Evolutionary conservation across 2,113 vertebrate genomes (phyloP), one percentile per base, ranked within the genome.

Genomic region (Ivindomyrus marchei): DNA sequence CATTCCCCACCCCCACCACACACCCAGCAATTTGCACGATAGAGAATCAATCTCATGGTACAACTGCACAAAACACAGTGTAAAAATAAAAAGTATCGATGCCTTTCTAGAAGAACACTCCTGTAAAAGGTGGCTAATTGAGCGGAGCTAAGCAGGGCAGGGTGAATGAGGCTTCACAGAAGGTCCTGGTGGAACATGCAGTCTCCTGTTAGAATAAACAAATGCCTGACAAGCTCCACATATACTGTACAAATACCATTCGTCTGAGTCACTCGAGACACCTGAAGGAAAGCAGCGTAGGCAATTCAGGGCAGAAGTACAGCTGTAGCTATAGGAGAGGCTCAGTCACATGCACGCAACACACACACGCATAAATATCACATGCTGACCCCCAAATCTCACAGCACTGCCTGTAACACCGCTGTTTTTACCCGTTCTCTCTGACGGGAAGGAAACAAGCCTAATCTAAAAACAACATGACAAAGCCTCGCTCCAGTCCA

Each of bases 121-220:
- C 45, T 87, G n/a, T 15, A 87, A 39, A 86, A 24, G 46, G n/a
- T 31, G 8, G 85, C 27, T 31, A 87, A 87, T 36, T n/a, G 49
- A 36, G 85, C 13, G 50, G 27, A 19, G 85, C 85, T 87, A 36
- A 31, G 85, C 27, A 53, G 50, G 85, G 27, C 50, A 21, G 85
- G 50, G 85, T 56, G 85, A 87, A 53, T 50, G 85, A 52, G 85
- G 50, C 47, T 31, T 24, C 50, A 87, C 85, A 87, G 85, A 52
- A 85, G 47, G 85, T 56, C 2, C 49, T 53, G 85, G 50, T 87
- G 85, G 49, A 53, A 87, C 85, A 52, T 31, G 15, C 50, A 36
- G 85, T 56, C 31, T 53, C 85, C 85, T 87, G 85, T 87, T 87
- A 87, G 50, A 87, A 87, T 56, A 87, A 87, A 87, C 85, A 87